Evolutionary conservation across 2,797 vertebrate species (phyloP).

Genomic region (Zenarchopterus dispar): DNA sequence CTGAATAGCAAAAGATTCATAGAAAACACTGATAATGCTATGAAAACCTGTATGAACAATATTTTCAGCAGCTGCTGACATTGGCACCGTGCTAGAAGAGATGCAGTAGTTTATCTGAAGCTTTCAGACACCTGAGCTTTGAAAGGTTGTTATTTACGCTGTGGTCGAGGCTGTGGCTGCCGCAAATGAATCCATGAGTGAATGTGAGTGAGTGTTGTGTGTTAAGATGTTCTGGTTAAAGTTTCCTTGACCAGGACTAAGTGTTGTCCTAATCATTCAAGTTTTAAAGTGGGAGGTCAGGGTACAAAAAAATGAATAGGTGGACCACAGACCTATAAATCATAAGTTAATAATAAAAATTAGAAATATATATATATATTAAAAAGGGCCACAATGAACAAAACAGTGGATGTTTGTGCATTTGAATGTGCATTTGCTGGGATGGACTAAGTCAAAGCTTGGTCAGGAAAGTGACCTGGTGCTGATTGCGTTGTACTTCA

Average conservation of each 20-base stretch:
- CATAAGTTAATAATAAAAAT: constrained; percentile 23
- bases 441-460: neutral
- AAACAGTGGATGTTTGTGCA: constrained; percentile 27
- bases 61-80: constrained; percentile 45
- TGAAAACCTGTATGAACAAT: constrained; percentile 34
- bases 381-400: constrained; percentile 39
- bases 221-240: neutral
- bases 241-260: constrained; percentile 9
- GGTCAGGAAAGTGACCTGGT: constrained; percentile 78
- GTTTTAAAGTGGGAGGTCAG: constrained; percentile 18
- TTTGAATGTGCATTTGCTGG: constrained; percentile 25
- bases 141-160: constrained; percentile 32
- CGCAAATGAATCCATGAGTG: constrained; percentile 19
- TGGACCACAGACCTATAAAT: constrained; percentile 38
- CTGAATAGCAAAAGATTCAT: constrained; percentile 54
- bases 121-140: constrained; percentile 61
- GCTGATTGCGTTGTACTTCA: constrained; percentile 72
- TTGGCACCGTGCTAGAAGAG: constrained; percentile 65
- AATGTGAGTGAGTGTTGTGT: neutral
- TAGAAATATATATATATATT: constrained; percentile 4
- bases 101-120: constrained; percentile 39
- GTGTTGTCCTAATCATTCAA: constrained; percentile 28
- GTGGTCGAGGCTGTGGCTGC: constrained; percentile 26
- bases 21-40: constrained; percentile 55
- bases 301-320: constrained; percentile 18